Conservation (phyloP, 2,888 invertebrate species). For the Drosophila sordidapex region DNA sequence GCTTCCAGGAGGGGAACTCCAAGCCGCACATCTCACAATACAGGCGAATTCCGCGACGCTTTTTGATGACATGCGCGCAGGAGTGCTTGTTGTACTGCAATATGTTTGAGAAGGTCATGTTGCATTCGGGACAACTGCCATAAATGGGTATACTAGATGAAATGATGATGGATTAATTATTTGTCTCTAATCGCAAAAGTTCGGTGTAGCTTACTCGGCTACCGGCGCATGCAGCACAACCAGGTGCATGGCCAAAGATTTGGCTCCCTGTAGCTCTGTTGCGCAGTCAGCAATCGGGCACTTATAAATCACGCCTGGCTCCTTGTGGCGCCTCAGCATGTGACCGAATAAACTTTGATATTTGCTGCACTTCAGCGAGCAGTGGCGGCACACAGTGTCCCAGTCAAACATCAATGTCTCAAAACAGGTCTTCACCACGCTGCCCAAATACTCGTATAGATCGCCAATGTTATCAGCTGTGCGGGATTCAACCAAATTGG, state of each 20-base stretch:
- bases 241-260: conserved; percentile 78
- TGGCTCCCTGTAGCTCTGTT: conserved; percentile 45
- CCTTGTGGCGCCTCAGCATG: conserved; percentile 48
- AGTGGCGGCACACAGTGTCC: conserved; percentile 68
- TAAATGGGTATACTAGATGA: conserved; percentile 59
- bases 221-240: conserved; percentile 79
- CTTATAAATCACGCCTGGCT: conserved; percentile 43
- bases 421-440: conserved; percentile 70
- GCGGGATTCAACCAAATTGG: not conserved
- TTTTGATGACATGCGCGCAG: conserved; percentile 74
- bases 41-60: conserved; percentile 62
- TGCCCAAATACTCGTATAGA: conserved; percentile 66
- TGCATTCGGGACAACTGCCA: conserved; percentile 79
- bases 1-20: conserved; percentile 82
- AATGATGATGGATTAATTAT: rapidly evolving
- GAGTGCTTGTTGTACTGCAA: conserved; percentile 82
- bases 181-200: rapidly evolving
- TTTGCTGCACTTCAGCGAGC: conserved; percentile 50
- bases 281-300: conserved; percentile 72
- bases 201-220: conserved; percentile 55
- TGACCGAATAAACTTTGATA: conserved; percentile 66
- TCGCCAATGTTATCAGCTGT: conserved; percentile 60
- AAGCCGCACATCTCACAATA: conserved; percentile 77
- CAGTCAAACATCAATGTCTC: conserved; percentile 68
- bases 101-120: conserved; percentile 78